phyloP scores from a whole-genome alignment of 1,140 invertebrate genomes.

The Penaeus vannamei region DNA sequence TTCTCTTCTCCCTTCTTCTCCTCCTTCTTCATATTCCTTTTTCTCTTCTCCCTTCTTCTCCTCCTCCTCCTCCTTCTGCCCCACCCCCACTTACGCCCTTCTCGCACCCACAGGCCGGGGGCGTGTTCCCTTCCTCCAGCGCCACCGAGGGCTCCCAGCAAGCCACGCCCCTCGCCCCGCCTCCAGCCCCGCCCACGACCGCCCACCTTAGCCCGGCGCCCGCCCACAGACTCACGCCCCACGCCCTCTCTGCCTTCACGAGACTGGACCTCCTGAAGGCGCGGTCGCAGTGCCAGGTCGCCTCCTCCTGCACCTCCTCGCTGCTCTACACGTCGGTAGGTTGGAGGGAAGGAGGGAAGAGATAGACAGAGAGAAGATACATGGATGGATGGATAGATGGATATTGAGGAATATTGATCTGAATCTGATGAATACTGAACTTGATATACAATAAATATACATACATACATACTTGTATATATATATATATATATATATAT shows the following conservation, averaged over 20 bases:
- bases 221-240: slow-evolving; percentile 62
- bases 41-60: neutral
- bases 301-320: neutral
- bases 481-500: too few relatives aligned
- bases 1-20: too few relatives aligned
- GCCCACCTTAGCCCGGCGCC: slow-evolving; percentile 57
- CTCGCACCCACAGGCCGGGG: slow-evolving; percentile 39
- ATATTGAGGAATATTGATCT: too few relatives aligned
- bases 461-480: too few relatives aligned
- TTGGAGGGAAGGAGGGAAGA: neutral
- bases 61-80: neutral
- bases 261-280: slow-evolving; percentile 59
- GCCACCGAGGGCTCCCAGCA: slow-evolving; percentile 34
- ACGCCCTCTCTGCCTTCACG: slow-evolving; percentile 67
- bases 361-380: too few relatives aligned
- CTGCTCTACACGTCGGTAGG: slow-evolving; percentile 49
- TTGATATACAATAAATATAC: too few relatives aligned
- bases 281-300: slow-evolving; percentile 36
- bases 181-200: slow-evolving; percentile 41
- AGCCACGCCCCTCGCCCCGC: slow-evolving; percentile 7
- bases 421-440: too few relatives aligned
- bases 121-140: slow-evolving; percentile 48
- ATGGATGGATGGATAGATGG: too few relatives aligned
- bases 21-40: neutral
- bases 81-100: neutral